Evolutionary conservation across 2,797 vertebrate genomes (phyloP).

Genomic region (Semotilus atromaculatus): DNA sequence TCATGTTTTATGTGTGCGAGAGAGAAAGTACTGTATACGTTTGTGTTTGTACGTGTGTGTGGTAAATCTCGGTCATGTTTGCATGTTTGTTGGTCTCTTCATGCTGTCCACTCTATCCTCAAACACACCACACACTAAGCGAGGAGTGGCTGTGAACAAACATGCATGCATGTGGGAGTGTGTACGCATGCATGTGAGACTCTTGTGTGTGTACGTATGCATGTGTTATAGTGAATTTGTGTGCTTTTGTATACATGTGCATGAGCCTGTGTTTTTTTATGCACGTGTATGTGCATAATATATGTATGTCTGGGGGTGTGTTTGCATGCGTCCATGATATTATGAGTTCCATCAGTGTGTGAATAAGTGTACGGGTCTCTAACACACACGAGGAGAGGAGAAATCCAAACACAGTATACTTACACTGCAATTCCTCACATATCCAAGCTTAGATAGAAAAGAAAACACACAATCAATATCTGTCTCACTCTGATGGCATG

Average conservation of each 20-base stretch:
- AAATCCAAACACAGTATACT: slow-evolving; percentile 79
- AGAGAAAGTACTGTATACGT: background rate
- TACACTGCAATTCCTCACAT: slow-evolving; percentile 83
- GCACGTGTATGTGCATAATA: slow-evolving; percentile 12
- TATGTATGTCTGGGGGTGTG: background rate
- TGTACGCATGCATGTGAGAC: slow-evolving; percentile 37
- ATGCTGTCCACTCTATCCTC: slow-evolving; percentile 18
- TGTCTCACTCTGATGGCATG: slow-evolving; percentile 47
- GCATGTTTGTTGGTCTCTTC: slow-evolving; percentile 21
- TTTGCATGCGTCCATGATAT: slow-evolving; percentile 50
- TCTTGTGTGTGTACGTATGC: slow-evolving; percentile 7
- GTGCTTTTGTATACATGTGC: background rate
- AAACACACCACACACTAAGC: slow-evolving; percentile 44
- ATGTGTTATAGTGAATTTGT: background rate
- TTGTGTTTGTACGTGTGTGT: background rate
- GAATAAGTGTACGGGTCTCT: slow-evolving; percentile 75
- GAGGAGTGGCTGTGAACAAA: slow-evolving; percentile 37
- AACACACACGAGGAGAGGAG: slow-evolving; percentile 77
- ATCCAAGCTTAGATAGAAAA: slow-evolving; percentile 83
- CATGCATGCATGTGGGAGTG: slow-evolving; percentile 40
- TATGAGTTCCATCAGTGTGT: slow-evolving; percentile 69
- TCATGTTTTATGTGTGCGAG: background rate
- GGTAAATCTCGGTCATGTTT: slow-evolving; percentile 12
- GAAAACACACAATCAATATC: slow-evolving; percentile 73
- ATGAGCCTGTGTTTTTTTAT: slow-evolving; percentile 8